Base-by-base conservation (phyloP, 2,888 invertebrate species). In the Neria commutata region DNA sequence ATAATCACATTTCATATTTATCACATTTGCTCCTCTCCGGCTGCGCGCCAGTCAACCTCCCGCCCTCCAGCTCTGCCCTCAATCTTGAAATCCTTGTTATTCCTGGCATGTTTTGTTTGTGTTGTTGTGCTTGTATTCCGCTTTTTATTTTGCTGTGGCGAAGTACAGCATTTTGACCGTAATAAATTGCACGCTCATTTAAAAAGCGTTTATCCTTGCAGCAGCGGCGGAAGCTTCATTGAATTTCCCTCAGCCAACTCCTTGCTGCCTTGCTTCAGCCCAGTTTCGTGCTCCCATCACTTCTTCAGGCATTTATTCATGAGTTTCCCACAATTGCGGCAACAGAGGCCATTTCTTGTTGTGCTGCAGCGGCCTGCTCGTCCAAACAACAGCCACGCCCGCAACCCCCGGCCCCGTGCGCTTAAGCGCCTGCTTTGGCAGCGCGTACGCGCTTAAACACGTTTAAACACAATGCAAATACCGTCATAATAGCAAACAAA, bases 381-480 rank as follows among this genome's bases (percentile, higher is more conserved):
- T n/a, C 37, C 4, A n/a, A n/a, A 8, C 8, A 8, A 42, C 42
- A 42, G 19, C 42, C 17, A 42, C n/a, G n/a, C n/a, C 4, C 17
- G 42, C 17, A 42, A 42, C 42, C 17, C 17, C 10, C 21, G 42
- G 19, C 21, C 42, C 17, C 6, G 19, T 21, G 3, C 17, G 3
- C 21, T 42, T 42, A n/a, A n/a, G n/a, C n/a, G 42, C 6, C 29
- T 29, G 29, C 29, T 29, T 6, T 11, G 29, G 29, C 29, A 29
- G 11, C 29, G 25, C 19, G 40, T 56, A 62, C 65, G 69, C 72
- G 67, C 68, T 72, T 66, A 74, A 74, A 74, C 72, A 70, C 76
- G 74, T 70, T 76, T 75, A 75, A 77, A 68, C 68, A 76, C 72
- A 77, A 77, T 77, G 77, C 77, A 77, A 78, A 79, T 79, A 73